Base-by-base conservation (phyloP, 1,140 invertebrate genomes). In the Nephila pilipes region DNA sequence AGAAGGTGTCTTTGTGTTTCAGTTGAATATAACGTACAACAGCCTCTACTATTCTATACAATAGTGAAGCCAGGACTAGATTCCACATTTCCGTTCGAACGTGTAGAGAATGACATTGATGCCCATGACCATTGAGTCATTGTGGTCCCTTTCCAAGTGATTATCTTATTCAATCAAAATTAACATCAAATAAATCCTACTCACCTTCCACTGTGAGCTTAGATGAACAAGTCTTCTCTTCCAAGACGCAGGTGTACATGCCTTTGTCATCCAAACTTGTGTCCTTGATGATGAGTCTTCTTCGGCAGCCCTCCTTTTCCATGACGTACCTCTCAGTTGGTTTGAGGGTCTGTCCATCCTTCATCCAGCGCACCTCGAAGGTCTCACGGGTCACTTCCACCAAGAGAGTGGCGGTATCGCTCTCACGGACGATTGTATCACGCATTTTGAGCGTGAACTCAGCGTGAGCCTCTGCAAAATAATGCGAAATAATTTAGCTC, bases 221-320 rank as follows among this genome's bases (percentile, higher is more conserved):
- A 57, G 94, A 93, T 1, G 93, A 94, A 55, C 94, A 94, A 0
- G 81, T 83, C 81, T 94, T 94, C 32, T 94, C 94, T 65, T 94
- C 95, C 36, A 95, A 95, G 25, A 95, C 95, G 85, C 95, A 95
- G 14, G 95, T 95, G 94, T 96, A 96, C 32, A 94, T 93, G 38
- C 96, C 96, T 58, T 94, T 94, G 92, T 96, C 95, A n/a, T 94
- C 94, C 22, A 93, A 18, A 0, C 65, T 87, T 5, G 94, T 94
- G 55, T 95, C 93, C 63, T 94, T 93, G 22, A 95, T 95, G 55
- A 95, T 94, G 6, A 95, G 85, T 79, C 94, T 94, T 83, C 94
- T 63, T 14, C 94, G 69, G n/a, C 92, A 94, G 10, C 94, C 94
- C 75, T 94, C 93, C 29, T 92, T 94, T 2, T 90, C 87, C 38